phyloP scores from a whole-genome alignment of 2,888 invertebrate genomes.

The Rutpela maculata region DNA sequence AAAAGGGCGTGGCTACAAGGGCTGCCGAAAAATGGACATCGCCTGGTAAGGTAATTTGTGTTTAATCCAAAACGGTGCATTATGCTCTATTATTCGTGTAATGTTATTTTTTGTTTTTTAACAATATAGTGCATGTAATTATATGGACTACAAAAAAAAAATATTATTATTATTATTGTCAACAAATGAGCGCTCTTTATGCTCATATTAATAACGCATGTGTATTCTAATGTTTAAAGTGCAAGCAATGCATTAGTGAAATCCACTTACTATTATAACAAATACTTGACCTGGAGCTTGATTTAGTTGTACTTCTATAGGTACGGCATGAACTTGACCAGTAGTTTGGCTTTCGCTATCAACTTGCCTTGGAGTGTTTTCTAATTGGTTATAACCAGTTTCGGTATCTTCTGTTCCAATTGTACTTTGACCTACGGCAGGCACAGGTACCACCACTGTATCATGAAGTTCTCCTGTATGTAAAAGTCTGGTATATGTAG shows the following conservation, averaged over 20 bases:
- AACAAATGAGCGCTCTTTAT: neutral
- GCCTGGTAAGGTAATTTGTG: no score
- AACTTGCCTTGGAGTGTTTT: constrained; percentile 5
- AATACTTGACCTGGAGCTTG: constrained; percentile 73
- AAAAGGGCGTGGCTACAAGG: no score
- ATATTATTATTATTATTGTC: no score
- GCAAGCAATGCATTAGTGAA: constrained; percentile 57
- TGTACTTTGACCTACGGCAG: neutral
- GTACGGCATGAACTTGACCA: constrained; percentile 45
- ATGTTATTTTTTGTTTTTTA: no score
- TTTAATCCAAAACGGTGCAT: no score
- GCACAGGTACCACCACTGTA: constrained; percentile 61
- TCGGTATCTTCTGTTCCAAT: neutral
- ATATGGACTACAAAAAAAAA: no score
- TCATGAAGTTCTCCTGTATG: constrained; percentile 76
- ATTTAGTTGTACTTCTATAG: constrained; percentile 62
- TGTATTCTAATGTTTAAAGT: constrained; percentile 1
- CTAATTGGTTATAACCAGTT: neutral
- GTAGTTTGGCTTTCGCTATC: constrained; percentile 25
- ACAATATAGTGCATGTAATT: no score
- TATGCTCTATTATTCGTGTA: no score
- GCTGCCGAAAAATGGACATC: no score
- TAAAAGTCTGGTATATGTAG: constrained; percentile 51
- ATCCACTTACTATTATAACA: constrained; percentile 74
- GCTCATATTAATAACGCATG: neutral